Evolutionary conservation across 1,140 invertebrate species (phyloP).

Genomic region (Drosophila ananassae): DNA sequence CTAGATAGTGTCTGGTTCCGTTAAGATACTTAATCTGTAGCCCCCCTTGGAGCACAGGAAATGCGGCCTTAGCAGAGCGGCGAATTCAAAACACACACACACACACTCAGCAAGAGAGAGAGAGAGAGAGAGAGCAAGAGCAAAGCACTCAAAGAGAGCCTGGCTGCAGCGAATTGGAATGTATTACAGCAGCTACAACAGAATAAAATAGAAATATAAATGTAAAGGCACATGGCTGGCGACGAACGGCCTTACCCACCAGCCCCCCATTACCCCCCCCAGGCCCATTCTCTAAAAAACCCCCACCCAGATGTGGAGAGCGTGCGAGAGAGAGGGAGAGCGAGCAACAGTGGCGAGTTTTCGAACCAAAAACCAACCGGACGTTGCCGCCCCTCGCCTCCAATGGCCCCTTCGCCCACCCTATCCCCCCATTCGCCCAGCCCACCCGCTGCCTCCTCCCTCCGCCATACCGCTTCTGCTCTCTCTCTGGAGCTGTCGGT

Average conservation of each 20-base stretch:
- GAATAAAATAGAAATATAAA: conserved; percentile 25
- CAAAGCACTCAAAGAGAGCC: conserved; percentile 10
- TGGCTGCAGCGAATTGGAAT: conserved; percentile 17
- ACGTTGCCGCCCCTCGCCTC: conserved; percentile 64
- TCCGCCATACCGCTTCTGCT: not conserved
- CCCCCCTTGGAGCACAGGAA: conserved; percentile 27
- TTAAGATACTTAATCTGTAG: not conserved
- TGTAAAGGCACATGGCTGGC: conserved; percentile 41
- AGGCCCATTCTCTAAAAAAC: not conserved
- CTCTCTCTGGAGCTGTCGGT: conserved; percentile 3
- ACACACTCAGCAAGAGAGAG: not conserved
- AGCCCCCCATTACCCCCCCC: not conserved
- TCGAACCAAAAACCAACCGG: conserved; percentile 80
- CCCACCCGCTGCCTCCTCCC: not conserved
- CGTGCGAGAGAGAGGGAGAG: conserved; percentile 36
- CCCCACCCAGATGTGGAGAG: conserved; percentile 5
- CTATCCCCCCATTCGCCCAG: conserved; percentile 8
- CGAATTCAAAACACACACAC: conserved; percentile 26
- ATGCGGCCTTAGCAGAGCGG: conserved; percentile 20
- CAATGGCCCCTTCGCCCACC: conserved; percentile 20
- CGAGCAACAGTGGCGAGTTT: conserved; percentile 49
- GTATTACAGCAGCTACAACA: conserved; percentile 35
- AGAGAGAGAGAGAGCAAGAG: conserved; percentile 1
- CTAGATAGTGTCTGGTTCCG: not conserved
- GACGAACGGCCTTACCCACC: conserved; percentile 39